Base-by-base conservation (phyloP, 2,888 invertebrate species). In the Temnothorax rugatulus region DNA sequence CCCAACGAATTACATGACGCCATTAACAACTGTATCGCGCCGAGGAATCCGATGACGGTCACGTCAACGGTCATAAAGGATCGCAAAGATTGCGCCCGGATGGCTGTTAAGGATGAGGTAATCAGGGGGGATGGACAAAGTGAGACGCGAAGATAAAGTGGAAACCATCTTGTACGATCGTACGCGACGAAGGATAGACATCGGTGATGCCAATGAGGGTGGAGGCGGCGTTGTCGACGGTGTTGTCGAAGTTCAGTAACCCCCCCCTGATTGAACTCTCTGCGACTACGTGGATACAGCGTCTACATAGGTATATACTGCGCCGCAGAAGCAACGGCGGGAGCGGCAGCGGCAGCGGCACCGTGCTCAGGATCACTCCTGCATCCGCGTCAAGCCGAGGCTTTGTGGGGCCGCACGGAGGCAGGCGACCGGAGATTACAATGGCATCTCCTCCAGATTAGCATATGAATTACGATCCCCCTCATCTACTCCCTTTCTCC, bases 401-500 rank as follows among this genome's bases (percentile, higher is more conserved):
- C 94, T 94, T 94, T 94, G 94, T 93, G 93, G 93, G 91, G 91
- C 90, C 90, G 88, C 91, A 89, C 86, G 90, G 92, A 92, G 91
- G 90, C 92, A 89, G 92, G 92, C 92, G 93, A 94, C 94, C 94
- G 94, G 94, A 94, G 94, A 94, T 94, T 94, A 94, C 94, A 94
- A 94, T 94, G 94, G 94, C 94, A 94, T 94, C 94, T 94, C 93
- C 93, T 92, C 93, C 90, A 94, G 94, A 94, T 94, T 94, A 94
- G 94, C 94, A 94, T 94, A 94, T 94, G 94, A 94, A 94, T 94
- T 94, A 94, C 94, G 94, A 91, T 87, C 87, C 87, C 88, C 88
- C 82, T 90, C 84, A 85, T 90, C 90, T 88, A 88, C 85, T 83
- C 86, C 82, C 82, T 63, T 59, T 82, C 44, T 47, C 66, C 77